Percentiles rank a stretch among this genome's conserved stretches.
Evolutionary conservation across 2,797 vertebrate genomes (phyloP).

Genomic region (Chelon labrosus): DNA sequence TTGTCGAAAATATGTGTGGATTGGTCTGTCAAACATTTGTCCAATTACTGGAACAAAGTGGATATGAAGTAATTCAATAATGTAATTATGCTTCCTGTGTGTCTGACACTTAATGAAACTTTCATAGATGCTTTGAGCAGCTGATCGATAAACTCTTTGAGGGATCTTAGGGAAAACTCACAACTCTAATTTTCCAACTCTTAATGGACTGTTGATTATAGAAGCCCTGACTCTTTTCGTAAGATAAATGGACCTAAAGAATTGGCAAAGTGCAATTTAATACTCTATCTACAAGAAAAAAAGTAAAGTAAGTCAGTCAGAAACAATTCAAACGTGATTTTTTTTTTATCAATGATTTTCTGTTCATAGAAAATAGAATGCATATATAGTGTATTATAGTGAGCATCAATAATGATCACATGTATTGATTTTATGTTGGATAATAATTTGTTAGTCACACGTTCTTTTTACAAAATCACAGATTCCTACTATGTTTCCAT

Average conservation of each 20-base stretch:
- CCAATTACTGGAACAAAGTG: conserved; percentile 41
- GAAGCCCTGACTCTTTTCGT: conserved; percentile 3
- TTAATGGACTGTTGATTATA: conserved; percentile 29
- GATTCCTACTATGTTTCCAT: too few species aligned
- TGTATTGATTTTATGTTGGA: background rate
- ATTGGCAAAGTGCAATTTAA: background rate
- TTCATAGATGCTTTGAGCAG: conserved; percentile 44
- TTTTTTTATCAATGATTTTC: background rate
- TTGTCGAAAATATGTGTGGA: conserved; percentile 28
- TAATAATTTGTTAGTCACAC: too few species aligned
- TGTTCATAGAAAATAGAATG: background rate
- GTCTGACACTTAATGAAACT: conserved; percentile 48
- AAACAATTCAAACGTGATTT: background rate
- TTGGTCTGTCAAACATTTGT: conserved; percentile 32
- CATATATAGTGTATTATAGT: background rate
- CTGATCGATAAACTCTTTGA: conserved; percentile 54
- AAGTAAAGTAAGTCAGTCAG: background rate
- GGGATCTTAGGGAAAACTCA: conserved; percentile 31
- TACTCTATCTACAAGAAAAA: background rate
- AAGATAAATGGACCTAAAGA: conserved; percentile 1
- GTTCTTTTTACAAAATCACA: too few species aligned
- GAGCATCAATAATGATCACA: background rate
- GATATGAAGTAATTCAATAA: conserved; percentile 53
- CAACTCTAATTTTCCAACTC: conserved; percentile 23
- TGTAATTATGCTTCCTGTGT: conserved; percentile 51